Evolutionary conservation across 2,797 vertebrate species (phyloP).

Genomic region (Orientallactaga sibirica): DNA sequence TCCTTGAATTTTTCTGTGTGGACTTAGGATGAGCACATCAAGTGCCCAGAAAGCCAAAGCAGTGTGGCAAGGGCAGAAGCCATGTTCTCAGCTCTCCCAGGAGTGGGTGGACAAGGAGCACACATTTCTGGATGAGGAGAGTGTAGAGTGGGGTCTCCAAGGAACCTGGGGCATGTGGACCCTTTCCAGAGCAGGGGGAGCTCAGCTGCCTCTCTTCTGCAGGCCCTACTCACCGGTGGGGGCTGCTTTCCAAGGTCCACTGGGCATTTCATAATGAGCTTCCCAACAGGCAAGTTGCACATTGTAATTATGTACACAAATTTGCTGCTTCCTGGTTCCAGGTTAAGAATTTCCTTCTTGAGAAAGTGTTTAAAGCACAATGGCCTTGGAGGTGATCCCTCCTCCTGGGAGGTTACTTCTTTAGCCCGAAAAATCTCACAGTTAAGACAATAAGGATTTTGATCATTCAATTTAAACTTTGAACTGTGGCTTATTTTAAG

Average conservation of each 20-base stretch:
- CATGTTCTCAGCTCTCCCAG: not conserved
- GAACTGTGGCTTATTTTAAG: slow-evolving; percentile 57
- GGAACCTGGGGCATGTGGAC: not conserved
- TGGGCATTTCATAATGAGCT: slow-evolving; percentile 27
- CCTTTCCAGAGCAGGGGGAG: not conserved
- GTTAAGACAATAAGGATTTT: slow-evolving; percentile 52
- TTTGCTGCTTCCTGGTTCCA: slow-evolving; percentile 43
- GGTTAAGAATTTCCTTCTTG: slow-evolving; percentile 38
- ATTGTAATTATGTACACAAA: slow-evolving; percentile 33
- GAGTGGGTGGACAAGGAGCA: not conserved
- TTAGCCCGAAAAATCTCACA: slow-evolving; percentile 43
- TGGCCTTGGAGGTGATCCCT: slow-evolving; percentile 50
- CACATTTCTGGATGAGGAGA: not conserved
- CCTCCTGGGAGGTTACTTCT: slow-evolving; percentile 7
- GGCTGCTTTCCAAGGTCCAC: slow-evolving; percentile 47
- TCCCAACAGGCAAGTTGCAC: slow-evolving; percentile 42
- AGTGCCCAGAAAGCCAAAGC: not conserved
- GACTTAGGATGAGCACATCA: not conserved
- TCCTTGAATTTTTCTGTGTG: not conserved
- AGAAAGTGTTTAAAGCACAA: slow-evolving; percentile 34
- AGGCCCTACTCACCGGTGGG: too few relatives aligned
- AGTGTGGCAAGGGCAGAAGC: not conserved
- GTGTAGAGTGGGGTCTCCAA: not conserved
- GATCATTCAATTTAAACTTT: slow-evolving; percentile 59
- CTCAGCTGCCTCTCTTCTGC: not conserved